These are phyloP conservation scores for Thereva nobilitata DNA, from an alignment of 2,888 invertebrate species.

Conservation along the genomic window DNA sequence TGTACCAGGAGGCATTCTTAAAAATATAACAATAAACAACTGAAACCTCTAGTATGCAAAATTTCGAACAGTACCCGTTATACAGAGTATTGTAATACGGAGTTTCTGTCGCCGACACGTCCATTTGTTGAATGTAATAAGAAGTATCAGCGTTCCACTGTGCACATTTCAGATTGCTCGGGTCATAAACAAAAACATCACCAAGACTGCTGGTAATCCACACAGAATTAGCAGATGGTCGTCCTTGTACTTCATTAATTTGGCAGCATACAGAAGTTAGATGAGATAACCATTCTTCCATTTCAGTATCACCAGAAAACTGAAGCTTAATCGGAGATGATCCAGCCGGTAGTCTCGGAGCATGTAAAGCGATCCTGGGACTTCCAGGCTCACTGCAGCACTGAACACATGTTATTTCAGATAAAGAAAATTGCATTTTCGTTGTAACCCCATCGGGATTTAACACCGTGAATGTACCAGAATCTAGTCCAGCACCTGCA, in stretches of 20 bases:
- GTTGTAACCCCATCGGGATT: slow-evolving; percentile 78
- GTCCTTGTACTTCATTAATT: slow-evolving; percentile 70
- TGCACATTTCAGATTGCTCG: slow-evolving; percentile 65
- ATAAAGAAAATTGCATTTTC: slow-evolving; percentile 73
- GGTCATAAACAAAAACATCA: slow-evolving; percentile 82
- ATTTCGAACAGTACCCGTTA: slow-evolving; percentile 60
- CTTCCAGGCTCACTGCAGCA: slow-evolving; percentile 80
- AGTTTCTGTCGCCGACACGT: slow-evolving; percentile 71
- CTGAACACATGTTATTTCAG: slow-evolving; percentile 76
- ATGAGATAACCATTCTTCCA: slow-evolving; percentile 88
- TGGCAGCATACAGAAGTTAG: slow-evolving; percentile 77
- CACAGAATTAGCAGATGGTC: slow-evolving; percentile 72
- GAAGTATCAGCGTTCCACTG: slow-evolving; percentile 60
- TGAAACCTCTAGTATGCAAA: not conserved
- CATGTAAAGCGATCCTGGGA: slow-evolving; percentile 75
- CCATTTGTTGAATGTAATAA: slow-evolving; percentile 67
- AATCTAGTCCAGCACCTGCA: slow-evolving; percentile 65
- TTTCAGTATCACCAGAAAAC: slow-evolving; percentile 79
- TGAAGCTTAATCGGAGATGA: slow-evolving; percentile 71
- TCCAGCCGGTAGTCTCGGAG: slow-evolving; percentile 63
- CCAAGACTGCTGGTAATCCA: slow-evolving; percentile 81
- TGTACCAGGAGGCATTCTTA: slow-evolving; percentile 69
- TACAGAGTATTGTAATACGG: slow-evolving; percentile 67
- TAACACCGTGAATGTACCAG: slow-evolving; percentile 75
- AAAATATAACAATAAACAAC: slow-evolving; percentile 9